phyloP scores from a whole-genome alignment of 2,888 invertebrate species.

The Mystacides longicornis region DNA sequence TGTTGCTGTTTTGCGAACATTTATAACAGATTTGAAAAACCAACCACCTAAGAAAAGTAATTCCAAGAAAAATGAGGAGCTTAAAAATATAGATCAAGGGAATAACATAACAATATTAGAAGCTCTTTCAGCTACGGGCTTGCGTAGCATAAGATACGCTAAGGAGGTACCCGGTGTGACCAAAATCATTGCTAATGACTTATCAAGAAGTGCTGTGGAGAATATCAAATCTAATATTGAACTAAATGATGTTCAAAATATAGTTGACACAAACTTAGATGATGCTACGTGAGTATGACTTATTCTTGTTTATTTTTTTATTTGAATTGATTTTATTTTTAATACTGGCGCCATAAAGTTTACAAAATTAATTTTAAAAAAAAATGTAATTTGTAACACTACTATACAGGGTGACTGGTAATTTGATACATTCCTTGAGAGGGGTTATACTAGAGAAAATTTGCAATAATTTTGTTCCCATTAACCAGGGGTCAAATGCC shows the following conservation, averaged over 20 bases:
- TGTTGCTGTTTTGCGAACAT: slow-evolving; percentile 65
- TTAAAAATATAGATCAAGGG: neutral
- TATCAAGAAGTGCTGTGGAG: slow-evolving; percentile 76
- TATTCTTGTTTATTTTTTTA: too few relatives aligned
- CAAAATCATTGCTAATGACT: slow-evolving; percentile 85
- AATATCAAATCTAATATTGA: slow-evolving; percentile 76
- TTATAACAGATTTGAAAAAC: slow-evolving; percentile 45
- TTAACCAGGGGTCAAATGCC: too few relatives aligned
- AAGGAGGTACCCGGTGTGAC: slow-evolving; percentile 81
- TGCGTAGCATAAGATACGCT: slow-evolving; percentile 93
- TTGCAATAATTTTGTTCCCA: too few relatives aligned
- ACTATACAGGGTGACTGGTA: too few relatives aligned
- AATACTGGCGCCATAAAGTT: too few relatives aligned
- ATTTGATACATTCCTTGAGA: too few relatives aligned
- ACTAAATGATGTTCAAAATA: slow-evolving; percentile 63
- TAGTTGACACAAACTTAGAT: slow-evolving; percentile 68
- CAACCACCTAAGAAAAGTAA: slow-evolving; percentile 29
- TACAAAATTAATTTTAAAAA: too few relatives aligned
- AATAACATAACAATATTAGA: slow-evolving; percentile 71
- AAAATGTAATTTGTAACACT: too few relatives aligned
- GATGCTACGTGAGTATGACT: slow-evolving; percentile 76
- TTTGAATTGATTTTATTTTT: too few relatives aligned
- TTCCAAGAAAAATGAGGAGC: neutral
- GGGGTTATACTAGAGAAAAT: too few relatives aligned
- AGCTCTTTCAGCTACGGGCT: slow-evolving; percentile 91